phyloP scores from a whole-genome alignment of 2,888 invertebrate genomes.

The Tribolium freemani region DNA sequence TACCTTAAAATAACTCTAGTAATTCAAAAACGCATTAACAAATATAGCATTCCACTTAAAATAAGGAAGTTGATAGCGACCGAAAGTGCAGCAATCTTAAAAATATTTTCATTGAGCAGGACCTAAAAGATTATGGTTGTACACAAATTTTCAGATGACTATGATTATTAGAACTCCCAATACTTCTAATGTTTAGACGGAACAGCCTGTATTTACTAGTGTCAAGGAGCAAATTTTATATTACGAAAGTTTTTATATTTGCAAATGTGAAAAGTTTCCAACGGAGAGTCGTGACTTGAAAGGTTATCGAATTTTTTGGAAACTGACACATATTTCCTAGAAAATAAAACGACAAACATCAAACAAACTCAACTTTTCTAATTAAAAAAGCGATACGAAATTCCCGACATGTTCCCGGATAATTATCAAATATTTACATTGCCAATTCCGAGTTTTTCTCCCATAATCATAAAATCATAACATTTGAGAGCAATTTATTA shows the following conservation, averaged over 20 bases:
- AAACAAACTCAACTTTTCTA: not conserved
- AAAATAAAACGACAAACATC: slow-evolving; percentile 14
- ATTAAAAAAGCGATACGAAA: not conserved
- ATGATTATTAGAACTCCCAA: no score
- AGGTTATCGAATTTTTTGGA: slow-evolving; percentile 45
- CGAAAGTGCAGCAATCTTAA: no score
- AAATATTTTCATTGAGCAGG: no score
- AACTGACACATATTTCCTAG: slow-evolving; percentile 38
- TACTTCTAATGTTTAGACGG: no score
- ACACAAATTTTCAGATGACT: no score
- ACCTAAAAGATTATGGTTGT: no score
- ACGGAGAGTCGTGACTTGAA: slow-evolving; percentile 54
- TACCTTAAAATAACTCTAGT: no score
- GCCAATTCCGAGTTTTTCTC: not conserved
- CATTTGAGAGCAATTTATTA: not conserved
- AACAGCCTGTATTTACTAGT: slow-evolving; percentile 41
- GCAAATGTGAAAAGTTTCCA: slow-evolving; percentile 57
- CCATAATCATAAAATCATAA: not conserved
- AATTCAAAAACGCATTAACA: no score
- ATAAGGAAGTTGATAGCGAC: no score
- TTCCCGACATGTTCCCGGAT: not conserved
- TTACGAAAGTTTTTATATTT: slow-evolving; percentile 56
- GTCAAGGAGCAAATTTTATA: slow-evolving; percentile 38
- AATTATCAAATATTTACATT: not conserved
- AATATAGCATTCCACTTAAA: no score